Percentiles rank a stretch among this genome's conserved stretches.
These are phyloP conservation scores for Heliocidaris erythrogramma DNA, from an alignment of 35 echinoderm and acorn worm species.

Conservation along the genomic window DNA sequence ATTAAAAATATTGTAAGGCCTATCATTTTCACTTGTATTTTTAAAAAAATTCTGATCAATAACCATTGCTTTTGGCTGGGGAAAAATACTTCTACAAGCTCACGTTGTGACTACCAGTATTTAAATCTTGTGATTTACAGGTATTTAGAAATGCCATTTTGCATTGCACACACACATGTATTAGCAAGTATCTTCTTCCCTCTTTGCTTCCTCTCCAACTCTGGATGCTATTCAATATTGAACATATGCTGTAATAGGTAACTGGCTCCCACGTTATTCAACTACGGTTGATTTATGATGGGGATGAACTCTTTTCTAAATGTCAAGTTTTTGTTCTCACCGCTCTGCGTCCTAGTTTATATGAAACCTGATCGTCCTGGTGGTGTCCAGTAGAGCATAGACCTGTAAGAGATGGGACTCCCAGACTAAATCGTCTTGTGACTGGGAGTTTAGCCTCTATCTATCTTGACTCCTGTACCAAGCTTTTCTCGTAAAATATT, in stretches of 20 bases:
- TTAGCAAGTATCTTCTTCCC: too few relatives aligned
- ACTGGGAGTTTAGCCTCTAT: neutral
- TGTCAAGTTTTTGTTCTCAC: neutral
- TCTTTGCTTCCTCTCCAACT: too few relatives aligned
- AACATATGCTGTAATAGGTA: neutral
- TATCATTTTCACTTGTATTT: too few relatives aligned
- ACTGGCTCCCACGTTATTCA: neutral
- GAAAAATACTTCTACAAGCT: too few relatives aligned
- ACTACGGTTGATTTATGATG: neutral
- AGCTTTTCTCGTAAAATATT: neutral
- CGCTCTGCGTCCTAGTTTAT: neutral
- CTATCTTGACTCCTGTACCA: neutral
- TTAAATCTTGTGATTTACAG: too few relatives aligned
- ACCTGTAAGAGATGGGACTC: neutral
- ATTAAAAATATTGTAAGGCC: too few relatives aligned
- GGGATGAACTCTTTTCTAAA: neutral
- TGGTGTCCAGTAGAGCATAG: neutral
- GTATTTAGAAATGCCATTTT: too few relatives aligned
- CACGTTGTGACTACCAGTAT: too few relatives aligned
- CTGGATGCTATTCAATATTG: neutral
- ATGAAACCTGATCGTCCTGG: neutral
- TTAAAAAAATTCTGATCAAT: too few relatives aligned
- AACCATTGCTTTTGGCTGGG: too few relatives aligned
- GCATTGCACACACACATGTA: too few relatives aligned
- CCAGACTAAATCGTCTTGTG: neutral